These are phyloP conservation scores for Liodrosophila aerea DNA, from an alignment of 2,888 invertebrate genomes.

Conservation along the genomic window DNA sequence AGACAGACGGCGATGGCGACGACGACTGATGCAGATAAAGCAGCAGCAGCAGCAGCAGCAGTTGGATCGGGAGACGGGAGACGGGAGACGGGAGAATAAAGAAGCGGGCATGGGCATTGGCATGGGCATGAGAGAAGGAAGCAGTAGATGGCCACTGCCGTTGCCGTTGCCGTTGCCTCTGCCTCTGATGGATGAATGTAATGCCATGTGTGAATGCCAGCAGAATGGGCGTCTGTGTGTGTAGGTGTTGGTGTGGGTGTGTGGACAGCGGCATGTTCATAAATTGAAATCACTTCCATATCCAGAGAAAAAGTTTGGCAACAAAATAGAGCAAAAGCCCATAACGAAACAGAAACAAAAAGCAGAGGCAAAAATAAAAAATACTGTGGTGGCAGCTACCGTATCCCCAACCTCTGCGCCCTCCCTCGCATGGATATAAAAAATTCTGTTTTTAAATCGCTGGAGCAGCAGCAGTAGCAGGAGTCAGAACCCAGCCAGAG, in stretches of 20 bases:
- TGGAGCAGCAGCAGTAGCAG: conserved; percentile 15
- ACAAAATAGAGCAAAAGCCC: conserved; percentile 63
- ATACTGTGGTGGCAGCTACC: conserved; percentile 27
- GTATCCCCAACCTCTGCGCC: conserved; percentile 11
- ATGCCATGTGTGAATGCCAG: conserved; percentile 44
- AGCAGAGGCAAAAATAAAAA: conserved; percentile 13
- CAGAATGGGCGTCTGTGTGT: not conserved
- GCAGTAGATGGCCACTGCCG: conserved; percentile 36
- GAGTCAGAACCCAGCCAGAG: not conserved
- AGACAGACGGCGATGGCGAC: conserved; percentile 41
- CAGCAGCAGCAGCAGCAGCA: conserved; percentile 11
- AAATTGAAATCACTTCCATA: conserved; percentile 81
- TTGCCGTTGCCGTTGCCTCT: conserved; percentile 42
- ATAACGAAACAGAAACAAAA: conserved; percentile 30
- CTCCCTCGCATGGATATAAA: conserved; percentile 56
- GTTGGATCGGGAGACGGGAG: conserved; percentile 6
- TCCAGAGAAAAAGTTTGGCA: conserved; percentile 74
- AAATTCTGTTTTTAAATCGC: conserved; percentile 74
- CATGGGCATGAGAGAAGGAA: conserved; percentile 1
- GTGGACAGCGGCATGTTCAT: conserved; percentile 79
- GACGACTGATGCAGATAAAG: conserved; percentile 20
- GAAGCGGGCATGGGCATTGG: not conserved
- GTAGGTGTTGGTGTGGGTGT: conserved; percentile 48
- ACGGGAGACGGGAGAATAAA: too few species aligned
- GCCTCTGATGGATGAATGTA: conserved; percentile 62